Evolutionary conservation across 2,888 invertebrate species (phyloP), one percentile per base, ranked within the genome.

Genomic region (Hyppa rectilinea): DNA sequence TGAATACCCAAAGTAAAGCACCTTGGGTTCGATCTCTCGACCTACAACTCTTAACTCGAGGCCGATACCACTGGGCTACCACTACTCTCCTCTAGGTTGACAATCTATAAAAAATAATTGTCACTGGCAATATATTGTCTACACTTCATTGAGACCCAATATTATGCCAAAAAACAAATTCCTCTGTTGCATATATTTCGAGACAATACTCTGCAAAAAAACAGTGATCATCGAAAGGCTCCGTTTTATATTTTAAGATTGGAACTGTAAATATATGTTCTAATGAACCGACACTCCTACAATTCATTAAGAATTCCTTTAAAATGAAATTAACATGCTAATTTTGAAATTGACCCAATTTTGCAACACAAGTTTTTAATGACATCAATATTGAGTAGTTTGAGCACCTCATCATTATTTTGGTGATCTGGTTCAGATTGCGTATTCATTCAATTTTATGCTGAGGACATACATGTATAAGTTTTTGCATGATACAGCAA

Each of bases 341-440:
- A 72, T 75, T 50, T 50, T 29, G n/a, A 38, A 53, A 52, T 17
- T 47, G 45, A 58, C 58, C 70, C 29, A 52, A 47, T 77, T 73
- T 47, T 45, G 58, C n/a, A 77, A 77, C 26, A 52, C 14, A 58
- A 26, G 12, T 50, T 67, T 67, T 45, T 38, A 14, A 2, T 9
- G 23, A 55, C 55, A 76, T 77, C n/a, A 73, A 73, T 77, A 76
- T 73, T 68, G 31, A n/a, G n/a, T n/a, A n/a, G n/a, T n/a, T n/a
- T n/a, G n/a, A 58, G 38, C 38, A 68, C 20, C 14, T 73, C 77
- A 52, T 52, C 52, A 77, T 52, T 52, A 58, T 40, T 49, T 69
- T 77, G 0, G n/a, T 58, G 26, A 40, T 31, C 34, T 34, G 34
- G 29, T 67, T 66, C 10, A 3, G 36, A 55, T 67, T 77, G 70